Base-by-base conservation (phyloP, 2,113 vertebrate species). In the Epinephelus cyanopodus region DNA sequence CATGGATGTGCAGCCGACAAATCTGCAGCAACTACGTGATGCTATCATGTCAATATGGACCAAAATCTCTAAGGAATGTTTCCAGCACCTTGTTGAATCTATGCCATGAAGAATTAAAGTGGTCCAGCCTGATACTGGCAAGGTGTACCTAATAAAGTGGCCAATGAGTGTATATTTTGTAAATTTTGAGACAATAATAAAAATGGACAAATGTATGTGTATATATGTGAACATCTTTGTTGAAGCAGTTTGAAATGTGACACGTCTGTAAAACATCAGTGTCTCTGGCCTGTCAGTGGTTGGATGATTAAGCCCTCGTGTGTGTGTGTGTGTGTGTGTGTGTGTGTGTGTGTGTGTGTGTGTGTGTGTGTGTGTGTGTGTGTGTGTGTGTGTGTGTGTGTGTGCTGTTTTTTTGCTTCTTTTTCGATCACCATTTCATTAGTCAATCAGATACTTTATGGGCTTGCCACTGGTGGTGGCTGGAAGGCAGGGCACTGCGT, bases 381-480 rank as follows among this genome's bases (percentile, higher is more conserved):
- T 29, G 27, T 29, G 27, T 29, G 27, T 29, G 27, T 29, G 27
- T 29, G 27, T 29, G 27, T 29, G 27, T 29, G 29, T 29, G 39
- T 64, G 62, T 61, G 68, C 33, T n/a, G 3, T 13, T 56, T 50
- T 69, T 74, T 65, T 18, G n/a, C 2, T 11, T 47, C 21, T 54
- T 76, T 70, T 79, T 61, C 53, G 1, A 70, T 71, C 29, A 19
- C 19, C 64, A 68, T 79, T 87, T 76, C 33, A 85, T 84, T 86
- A 47, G 74, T 81, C 81, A 67, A 14, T 79, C 81, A 70, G 68
- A 74, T 53, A 37, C 42, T 77, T 85, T 18, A 83, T 65, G 78
- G 65, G 58, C 58, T 62, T 61, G 69, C 39, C 60, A 23, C 69
- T 64, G 23, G 45, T 21, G 58, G 65, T 9, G 47, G 58, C 47